Percentiles rank a stretch among this genome's conserved stretches.
Evolutionary conservation across 2,113 vertebrate genomes (phyloP).

Genomic region (Chaenocephalus aceratus): DNA sequence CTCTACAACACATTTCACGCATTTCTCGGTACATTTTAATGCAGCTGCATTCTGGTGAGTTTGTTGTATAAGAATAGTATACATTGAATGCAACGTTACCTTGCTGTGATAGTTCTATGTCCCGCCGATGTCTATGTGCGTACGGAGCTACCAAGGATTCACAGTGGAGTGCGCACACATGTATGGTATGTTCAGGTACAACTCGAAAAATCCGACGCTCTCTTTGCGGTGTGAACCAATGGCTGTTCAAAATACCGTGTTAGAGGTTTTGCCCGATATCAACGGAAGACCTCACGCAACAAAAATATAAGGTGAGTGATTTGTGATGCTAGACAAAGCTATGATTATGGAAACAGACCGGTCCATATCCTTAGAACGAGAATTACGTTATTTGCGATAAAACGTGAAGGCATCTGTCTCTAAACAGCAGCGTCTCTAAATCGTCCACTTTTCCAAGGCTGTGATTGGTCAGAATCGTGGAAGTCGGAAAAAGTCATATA

Average conservation of each 20-base stretch:
- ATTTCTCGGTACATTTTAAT: background rate
- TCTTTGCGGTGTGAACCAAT: background rate
- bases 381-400: background rate
- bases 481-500: background rate
- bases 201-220: background rate
- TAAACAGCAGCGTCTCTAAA: background rate
- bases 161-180: background rate
- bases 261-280: background rate
- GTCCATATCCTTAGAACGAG: background rate
- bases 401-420: constrained; percentile 22
- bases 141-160: constrained; percentile 2
- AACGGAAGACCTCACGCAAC: background rate
- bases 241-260: background rate
- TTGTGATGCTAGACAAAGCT: background rate
- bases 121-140: constrained; percentile 17
- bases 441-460: background rate
- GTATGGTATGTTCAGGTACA: constrained; percentile 40
- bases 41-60: accelerated
- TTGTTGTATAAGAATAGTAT: background rate
- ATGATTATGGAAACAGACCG: background rate
- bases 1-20: background rate
- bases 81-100: constrained; percentile 15
- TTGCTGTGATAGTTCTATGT: constrained; percentile 21
- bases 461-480: constrained; percentile 5
- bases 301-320: background rate